Percentiles rank a stretch among this genome's conserved stretches.
These are phyloP conservation scores for Blennius ocellaris DNA, from an alignment of 2,113 vertebrate species.

Conservation along the genomic window DNA sequence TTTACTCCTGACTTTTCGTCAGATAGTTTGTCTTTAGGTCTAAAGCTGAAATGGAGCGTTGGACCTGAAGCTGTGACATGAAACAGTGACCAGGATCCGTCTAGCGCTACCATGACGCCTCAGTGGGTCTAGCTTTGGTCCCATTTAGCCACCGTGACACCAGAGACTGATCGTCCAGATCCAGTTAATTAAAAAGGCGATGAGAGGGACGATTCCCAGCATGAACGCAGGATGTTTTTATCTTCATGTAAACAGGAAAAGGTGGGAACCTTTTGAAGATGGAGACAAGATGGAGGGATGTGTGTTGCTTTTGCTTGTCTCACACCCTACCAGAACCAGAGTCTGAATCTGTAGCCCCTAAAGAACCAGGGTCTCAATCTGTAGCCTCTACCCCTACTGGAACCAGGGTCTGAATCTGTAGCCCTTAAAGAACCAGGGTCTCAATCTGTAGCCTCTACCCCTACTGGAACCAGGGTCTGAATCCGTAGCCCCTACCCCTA, in stretches of 20 bases:
- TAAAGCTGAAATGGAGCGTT: not conserved
- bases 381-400: too few species aligned
- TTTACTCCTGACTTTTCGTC: too few species aligned
- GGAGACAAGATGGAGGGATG: constrained; percentile 16
- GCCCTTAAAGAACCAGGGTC: too few species aligned
- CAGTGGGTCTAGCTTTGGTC: not conserved
- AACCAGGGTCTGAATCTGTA: too few species aligned
- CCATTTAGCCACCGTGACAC: not conserved
- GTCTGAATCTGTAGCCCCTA: too few species aligned
- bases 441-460: too few species aligned
- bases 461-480: too few species aligned
- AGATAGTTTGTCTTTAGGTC: not conserved
- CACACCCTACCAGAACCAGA: too few species aligned
- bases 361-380: too few species aligned
- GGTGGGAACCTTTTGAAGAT: constrained; percentile 36
- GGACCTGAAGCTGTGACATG: not conserved
- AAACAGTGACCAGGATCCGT: not conserved
- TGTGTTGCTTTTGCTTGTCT: too few species aligned
- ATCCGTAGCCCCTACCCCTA: too few species aligned
- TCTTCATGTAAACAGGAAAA: constrained; percentile 75
- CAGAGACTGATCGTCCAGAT: too few species aligned
- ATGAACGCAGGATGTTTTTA: constrained; percentile 55
- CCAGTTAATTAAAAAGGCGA: not conserved
- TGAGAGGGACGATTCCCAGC: not conserved
- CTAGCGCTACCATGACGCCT: not conserved